phyloP scores from a whole-genome alignment of 1,140 invertebrate species.

The Hyphantria cunea region DNA sequence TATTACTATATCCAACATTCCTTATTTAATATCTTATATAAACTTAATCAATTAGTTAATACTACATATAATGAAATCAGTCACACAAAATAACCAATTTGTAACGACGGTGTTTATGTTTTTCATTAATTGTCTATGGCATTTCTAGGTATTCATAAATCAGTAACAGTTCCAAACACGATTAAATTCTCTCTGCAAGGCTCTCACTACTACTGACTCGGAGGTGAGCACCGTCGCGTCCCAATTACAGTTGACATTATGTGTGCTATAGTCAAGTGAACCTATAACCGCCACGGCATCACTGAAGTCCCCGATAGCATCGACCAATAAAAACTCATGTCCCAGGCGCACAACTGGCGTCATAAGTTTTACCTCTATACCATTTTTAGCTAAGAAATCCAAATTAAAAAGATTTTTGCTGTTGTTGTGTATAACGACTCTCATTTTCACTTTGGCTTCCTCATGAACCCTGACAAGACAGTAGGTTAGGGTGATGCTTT shows the following conservation, averaged over 20 bases:
- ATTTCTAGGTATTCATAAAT: neutral
- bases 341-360: slow-evolving; percentile 43
- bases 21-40: neutral
- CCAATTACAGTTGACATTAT: slow-evolving; percentile 48
- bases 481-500: slow-evolving; percentile 53
- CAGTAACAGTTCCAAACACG: slow-evolving; percentile 53
- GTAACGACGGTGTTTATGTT: neutral
- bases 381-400: slow-evolving; percentile 37
- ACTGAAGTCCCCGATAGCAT: slow-evolving; percentile 32
- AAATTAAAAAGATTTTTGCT: slow-evolving; percentile 37
- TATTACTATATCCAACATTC: slow-evolving; percentile 25
- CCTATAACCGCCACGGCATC: slow-evolving; percentile 57
- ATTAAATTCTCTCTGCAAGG: slow-evolving; percentile 59
- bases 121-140: neutral
- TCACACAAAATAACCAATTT: neutral
- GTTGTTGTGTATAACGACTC: slow-evolving; percentile 52
- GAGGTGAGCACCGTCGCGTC: slow-evolving; percentile 58
- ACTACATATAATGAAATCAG: neutral
- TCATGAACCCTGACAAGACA: slow-evolving; percentile 52
- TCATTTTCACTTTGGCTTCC: slow-evolving; percentile 46
- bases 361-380: slow-evolving; percentile 57
- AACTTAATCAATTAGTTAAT: neutral
- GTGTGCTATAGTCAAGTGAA: slow-evolving; percentile 53
- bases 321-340: slow-evolving; percentile 66
- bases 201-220: slow-evolving; percentile 40